Conservation (phyloP, 2,797 vertebrate genomes). For the Orestias chungarensis region DNA sequence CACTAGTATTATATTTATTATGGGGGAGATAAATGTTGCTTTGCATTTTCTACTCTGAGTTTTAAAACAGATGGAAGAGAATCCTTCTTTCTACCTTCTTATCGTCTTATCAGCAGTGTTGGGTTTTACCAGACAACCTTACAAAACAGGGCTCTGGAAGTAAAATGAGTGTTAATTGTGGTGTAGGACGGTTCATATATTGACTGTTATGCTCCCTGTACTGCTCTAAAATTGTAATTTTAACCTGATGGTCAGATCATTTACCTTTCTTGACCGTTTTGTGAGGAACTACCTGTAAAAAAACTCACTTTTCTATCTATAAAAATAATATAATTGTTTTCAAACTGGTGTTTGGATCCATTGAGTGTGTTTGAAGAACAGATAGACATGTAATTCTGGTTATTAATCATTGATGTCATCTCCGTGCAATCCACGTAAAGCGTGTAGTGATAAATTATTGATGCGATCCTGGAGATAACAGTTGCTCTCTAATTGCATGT, state of each 20-base stretch:
- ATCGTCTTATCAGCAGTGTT: constrained; percentile 37
- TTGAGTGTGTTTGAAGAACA: constrained; percentile 43
- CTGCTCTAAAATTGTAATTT: constrained; percentile 9
- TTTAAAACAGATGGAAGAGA: constrained; percentile 20
- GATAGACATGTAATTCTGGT: constrained; percentile 48
- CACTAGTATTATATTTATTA: constrained; percentile 21
- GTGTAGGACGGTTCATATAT: neutral
- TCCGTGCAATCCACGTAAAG: constrained; percentile 57
- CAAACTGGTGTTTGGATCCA: constrained; percentile 20
- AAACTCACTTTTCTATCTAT: neutral
- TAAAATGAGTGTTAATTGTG: constrained; percentile 23
- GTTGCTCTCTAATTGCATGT: constrained; percentile 73
- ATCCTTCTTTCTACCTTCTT: constrained; percentile 17
- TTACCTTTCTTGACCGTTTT: neutral
- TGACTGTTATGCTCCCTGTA: constrained; percentile 15
- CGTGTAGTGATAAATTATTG: constrained; percentile 74
- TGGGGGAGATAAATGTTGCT: constrained; percentile 38
- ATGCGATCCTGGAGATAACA: constrained; percentile 72
- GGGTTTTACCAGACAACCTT: constrained; percentile 49
- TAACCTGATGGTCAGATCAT: neutral
- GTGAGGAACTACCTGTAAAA: constrained; percentile 1
- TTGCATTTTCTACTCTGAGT: constrained; percentile 18
- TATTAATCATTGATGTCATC: constrained; percentile 64
- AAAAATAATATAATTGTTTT: neutral
- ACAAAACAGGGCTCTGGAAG: constrained; percentile 42